phyloP scores from a whole-genome alignment of 1,140 invertebrate genomes.

The Helicoverpa armigera region DNA sequence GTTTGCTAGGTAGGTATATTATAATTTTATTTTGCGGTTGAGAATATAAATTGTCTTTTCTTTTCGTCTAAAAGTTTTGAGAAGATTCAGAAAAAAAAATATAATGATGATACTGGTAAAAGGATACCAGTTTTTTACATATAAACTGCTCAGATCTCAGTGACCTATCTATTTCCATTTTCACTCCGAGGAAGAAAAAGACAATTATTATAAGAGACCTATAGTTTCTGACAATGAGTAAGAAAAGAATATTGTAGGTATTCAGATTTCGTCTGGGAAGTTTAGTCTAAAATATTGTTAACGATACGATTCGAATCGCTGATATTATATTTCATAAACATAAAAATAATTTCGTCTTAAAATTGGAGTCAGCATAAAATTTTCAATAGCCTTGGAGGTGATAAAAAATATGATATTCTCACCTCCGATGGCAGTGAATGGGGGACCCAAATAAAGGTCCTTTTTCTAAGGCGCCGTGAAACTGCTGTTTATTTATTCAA shows the following conservation, averaged over 20 bases:
- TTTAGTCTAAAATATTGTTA: too few species aligned
- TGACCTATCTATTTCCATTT: too few species aligned
- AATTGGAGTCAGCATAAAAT: conserved; percentile 28
- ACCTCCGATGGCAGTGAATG: conserved; percentile 39
- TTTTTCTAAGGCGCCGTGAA: conserved; percentile 33
- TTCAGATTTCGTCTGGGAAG: too few species aligned
- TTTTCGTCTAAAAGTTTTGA: background rate
- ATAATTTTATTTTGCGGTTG: background rate
- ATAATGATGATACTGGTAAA: too few species aligned
- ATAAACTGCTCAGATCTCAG: too few species aligned
- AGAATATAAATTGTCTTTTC: background rate
- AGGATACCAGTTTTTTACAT: too few species aligned
- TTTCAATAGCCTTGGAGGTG: conserved; percentile 27
- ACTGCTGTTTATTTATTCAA: conserved; percentile 48
- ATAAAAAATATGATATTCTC: conserved; percentile 45
- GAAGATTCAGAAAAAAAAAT: too few species aligned
- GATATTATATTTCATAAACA: conserved; percentile 18
- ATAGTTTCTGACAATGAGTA: too few species aligned
- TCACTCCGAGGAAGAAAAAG: too few species aligned
- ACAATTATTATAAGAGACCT: too few species aligned
- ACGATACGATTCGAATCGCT: background rate
- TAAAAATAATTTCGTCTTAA: conserved; percentile 13
- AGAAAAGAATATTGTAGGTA: too few species aligned
- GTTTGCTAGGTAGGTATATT: too few species aligned
- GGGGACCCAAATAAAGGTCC: conserved; percentile 22